Evolutionary conservation across 2,797 vertebrate species (phyloP), one percentile per base, ranked within the genome.

Genomic region (Siniperca undulata): DNA sequence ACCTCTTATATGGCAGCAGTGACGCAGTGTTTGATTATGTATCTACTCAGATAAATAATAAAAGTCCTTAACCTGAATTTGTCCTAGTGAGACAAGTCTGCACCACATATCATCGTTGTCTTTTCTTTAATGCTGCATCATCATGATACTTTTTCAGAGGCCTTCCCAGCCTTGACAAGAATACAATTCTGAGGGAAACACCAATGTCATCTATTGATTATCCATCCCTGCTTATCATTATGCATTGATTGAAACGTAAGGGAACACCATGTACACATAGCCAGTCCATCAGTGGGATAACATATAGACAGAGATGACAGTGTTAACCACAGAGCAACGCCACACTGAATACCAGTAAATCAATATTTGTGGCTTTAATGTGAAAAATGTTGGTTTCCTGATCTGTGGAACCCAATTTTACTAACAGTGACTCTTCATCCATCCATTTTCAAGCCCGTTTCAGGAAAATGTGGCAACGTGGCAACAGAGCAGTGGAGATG

Each of bases 151-250:
- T 52, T 48, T 70, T 70, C 20, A 7, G 19, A 66, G 60, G 61
- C 46, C 73, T 80, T 77, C 66, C 36, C 82, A 74, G 59, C 56
- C 64, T 72, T 46, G 56, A 80, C 65, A 56, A n/a, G 16, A 48
- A 56, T 12, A 34, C 59, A 52, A 14, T 24, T 14, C 7, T 2
- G n/a, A 44, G 61, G 70, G 27, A 68, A 59, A 40, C 53, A 19
- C 34, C 14, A 11, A 34, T 30, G 16, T 67, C 42, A 7, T 34
- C 52, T 42, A 70, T 81, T 1, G 62, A 74, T 82, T 70, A 46
- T 64, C 70, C n/a, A 69, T 70, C 61, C n/a, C 55, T 66, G 74
- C 59, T 67, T 77, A 36, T 86, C 70, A 55, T 74, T 40, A 75
- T 52, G 71, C 48, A 82, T 27, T 46, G 73, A 74, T 7, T 44